Evolutionary conservation across 1,140 invertebrate genomes (phyloP).

Genomic region (Melipona quadrifasciata): DNA sequence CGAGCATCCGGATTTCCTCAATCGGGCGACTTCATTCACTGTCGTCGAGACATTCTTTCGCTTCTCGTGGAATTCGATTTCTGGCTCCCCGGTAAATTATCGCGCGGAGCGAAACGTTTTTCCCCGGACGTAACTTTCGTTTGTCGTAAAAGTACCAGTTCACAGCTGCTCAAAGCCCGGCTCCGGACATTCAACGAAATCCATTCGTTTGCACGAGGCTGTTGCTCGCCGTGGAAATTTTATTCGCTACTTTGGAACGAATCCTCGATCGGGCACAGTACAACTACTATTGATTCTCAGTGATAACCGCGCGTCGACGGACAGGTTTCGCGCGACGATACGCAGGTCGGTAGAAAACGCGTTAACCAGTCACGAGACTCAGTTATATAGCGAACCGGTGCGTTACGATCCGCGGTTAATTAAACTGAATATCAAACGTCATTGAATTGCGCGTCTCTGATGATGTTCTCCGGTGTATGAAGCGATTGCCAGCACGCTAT

Average conservation of each 20-base stretch:
- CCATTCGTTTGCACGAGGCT: background rate
- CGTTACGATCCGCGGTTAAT: constrained; percentile 9
- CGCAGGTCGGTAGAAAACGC: background rate
- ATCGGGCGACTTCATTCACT: background rate
- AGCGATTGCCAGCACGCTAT: background rate
- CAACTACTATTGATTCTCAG: background rate
- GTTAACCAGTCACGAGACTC: background rate
- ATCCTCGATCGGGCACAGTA: background rate
- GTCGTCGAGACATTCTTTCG: background rate
- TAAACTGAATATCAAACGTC: constrained; percentile 19
- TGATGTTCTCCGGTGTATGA: no score
- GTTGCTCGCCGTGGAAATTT: background rate
- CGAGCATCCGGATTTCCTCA: background rate
- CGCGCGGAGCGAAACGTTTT: background rate
- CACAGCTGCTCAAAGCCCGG: no score
- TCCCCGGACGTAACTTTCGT: background rate
- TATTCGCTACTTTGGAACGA: background rate
- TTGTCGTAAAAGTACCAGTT: background rate
- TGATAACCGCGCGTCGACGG: background rate
- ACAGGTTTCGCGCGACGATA: background rate
- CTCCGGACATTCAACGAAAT: background rate
- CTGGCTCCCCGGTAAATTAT: background rate
- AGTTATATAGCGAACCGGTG: background rate
- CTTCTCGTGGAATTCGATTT: background rate
- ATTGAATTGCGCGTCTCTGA: background rate